Evolutionary conservation across 2,113 vertebrate genomes (phyloP), one percentile per base, ranked within the genome.

Genomic region (Nesogale talazaci): DNA sequence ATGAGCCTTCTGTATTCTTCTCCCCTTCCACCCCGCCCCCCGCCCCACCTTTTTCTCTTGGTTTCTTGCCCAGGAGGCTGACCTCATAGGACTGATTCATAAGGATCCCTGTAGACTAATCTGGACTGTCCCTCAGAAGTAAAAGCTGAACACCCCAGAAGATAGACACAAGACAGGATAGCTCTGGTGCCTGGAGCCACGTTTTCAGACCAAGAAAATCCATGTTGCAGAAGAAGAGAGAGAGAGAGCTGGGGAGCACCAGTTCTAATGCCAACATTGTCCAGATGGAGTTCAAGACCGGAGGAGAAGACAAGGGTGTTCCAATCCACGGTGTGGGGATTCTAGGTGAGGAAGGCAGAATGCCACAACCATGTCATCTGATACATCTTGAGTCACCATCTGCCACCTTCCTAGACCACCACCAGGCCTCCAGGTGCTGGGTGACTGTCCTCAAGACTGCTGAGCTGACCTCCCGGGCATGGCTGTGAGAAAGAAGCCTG

Each of bases 251-350:
- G 23, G 19, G 75, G 57, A 36, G 19, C 17, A 16, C 5, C 10
- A 15, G 27, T 29, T n/a, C 25, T n/a, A 34, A 36, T 11, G 5
- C 46, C 9, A 46, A 42, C 23, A 19, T 3, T 31, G 9, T 15
- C 15, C 29, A 67, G 29, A 67, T 67, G 65, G 65, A 25, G 14
- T 89, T 36, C 46, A 34, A 61, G 46, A 10, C 46, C 46, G 77
- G 38, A 40, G 77, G 27, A 12, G 1, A 75, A 78, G 27, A 12
- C 0, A 75, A 78, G 9, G 23, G 16, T 87, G 34, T 25, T 56
- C 36, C 52, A 1, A 5, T 1, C 6, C 3, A 23, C 29, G 19
- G 2, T 8, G n/a, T 31, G 17, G 38, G n/a, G n/a, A n/a, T 40
- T 82, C 25, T 23, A 9, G 5, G 17, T 31, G 19, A 91, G 16